These are phyloP conservation scores for Zootermopsis nevadensis DNA, from an alignment of 2,888 invertebrate species.

Conservation along the genomic window DNA sequence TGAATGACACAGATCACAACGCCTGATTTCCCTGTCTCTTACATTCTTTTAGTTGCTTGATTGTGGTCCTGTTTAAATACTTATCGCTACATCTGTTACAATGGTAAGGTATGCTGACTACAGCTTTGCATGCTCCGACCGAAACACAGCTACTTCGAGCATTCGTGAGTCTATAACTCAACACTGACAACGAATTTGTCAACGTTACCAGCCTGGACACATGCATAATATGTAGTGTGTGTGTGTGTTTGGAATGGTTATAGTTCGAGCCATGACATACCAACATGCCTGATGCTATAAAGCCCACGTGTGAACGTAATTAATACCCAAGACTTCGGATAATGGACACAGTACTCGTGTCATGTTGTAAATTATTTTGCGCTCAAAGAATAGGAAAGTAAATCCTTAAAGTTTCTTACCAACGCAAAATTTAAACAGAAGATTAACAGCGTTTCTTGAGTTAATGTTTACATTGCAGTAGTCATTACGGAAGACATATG, in stretches of 20 bases:
- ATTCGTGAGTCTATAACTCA: constrained; percentile 47
- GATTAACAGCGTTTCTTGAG: not conserved
- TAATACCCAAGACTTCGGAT: constrained; percentile 36
- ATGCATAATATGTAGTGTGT: not conserved
- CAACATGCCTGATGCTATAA: not conserved
- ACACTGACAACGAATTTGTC: constrained; percentile 52
- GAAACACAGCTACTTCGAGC: not conserved
- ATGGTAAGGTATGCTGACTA: constrained; percentile 15
- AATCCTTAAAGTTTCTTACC: constrained; percentile 14
- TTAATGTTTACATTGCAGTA: not conserved
- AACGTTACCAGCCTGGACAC: constrained; percentile 41
- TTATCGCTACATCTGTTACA: constrained; percentile 37
- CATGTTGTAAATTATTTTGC: constrained; percentile 28
- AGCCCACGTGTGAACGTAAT: constrained; percentile 42
- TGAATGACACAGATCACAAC: constrained; percentile 10
- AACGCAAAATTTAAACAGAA: not conserved
- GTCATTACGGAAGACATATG: not conserved
- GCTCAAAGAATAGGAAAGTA: constrained; percentile 38
- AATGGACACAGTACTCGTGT: constrained; percentile 23
- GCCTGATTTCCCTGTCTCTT: constrained; percentile 3
- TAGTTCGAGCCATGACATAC: not conserved
- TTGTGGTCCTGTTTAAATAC: no score
- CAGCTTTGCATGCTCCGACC: not conserved
- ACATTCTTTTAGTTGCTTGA: not conserved
- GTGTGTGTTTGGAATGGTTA: constrained; percentile 10